Base-by-base conservation (phyloP, 2,113 vertebrate species). In the Lipophrys pholis region DNA sequence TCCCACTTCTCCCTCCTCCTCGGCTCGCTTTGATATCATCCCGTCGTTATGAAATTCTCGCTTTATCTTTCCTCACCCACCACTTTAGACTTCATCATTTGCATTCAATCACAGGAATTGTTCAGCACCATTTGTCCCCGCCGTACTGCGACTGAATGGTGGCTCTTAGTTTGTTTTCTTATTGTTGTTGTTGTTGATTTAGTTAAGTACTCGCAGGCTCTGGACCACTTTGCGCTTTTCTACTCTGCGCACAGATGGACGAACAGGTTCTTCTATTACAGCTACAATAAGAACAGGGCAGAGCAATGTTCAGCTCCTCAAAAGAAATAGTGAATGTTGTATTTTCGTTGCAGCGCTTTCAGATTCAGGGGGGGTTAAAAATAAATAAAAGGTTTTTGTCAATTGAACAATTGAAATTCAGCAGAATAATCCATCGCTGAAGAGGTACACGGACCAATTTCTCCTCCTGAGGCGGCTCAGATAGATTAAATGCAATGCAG, bases 401-500 rank as follows among this genome's bases (percentile, higher is more conserved):
- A n/a, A n/a, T n/a, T n/a, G n/a, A n/a, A n/a, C n/a, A n/a, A 11
- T 10, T 55, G 57, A 67, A 63, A 61, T 66, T 50, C 53, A 49
- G 72, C 57, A 38, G 60, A 69, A 45, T 68, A 76, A 81, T 78
- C 55, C 39, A 2, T 40, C 8, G 9, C 73, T 65, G 56, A 63
- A 57, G 61, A 80, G 50, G 50, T 50, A 45, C 53, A 55, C 50
- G 36, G 45, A 41, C 16, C 58, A 11, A 35, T 69, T 59, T 72
- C 60, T 59, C 16, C 54, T 76, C 40, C 75, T 0, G 11, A 76
- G 68, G 72, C 41, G 39, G 52, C 58, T 72, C 35, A 8, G 11
- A 65, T 46, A 67, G 73, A 81, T 78, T 43, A 53, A 71, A 81
- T 55, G 67, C 45, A 69, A 40, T 7, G 12, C 69, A 62, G 57